Conservation (phyloP, 2,113 vertebrate species). For the Opisthocomus hoazin region DNA sequence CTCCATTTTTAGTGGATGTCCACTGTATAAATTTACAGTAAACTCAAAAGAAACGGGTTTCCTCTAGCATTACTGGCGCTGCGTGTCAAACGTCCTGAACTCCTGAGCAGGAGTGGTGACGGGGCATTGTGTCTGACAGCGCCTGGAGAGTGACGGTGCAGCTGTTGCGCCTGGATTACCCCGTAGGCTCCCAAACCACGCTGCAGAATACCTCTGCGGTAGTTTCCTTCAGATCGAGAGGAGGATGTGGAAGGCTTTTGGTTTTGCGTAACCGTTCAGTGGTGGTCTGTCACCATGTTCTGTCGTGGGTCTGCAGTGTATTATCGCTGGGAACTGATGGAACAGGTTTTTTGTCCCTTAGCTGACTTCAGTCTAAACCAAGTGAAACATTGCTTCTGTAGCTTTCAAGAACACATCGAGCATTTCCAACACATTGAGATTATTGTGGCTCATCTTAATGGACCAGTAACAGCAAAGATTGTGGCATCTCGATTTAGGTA, state of each 20-base stretch:
- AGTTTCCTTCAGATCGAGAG: neutral
- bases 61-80: neutral
- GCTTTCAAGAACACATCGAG: slow-evolving; percentile 19
- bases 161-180: neutral
- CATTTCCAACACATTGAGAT: slow-evolving; percentile 11
- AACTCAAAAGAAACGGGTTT: neutral
- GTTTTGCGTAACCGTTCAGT: neutral
- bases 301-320: neutral
- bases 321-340: neutral
- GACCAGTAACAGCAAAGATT: neutral
- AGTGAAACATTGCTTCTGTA: neutral
- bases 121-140: neutral
- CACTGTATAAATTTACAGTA: neutral
- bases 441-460: slow-evolving; percentile 17
- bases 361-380: slow-evolving; percentile 8
- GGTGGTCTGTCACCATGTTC: neutral
- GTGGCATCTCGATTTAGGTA: slow-evolving; percentile 34
- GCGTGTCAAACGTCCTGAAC: neutral
- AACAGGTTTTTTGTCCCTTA: neutral
- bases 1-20: neutral
- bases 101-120: neutral
- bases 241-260: neutral
- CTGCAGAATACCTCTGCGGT: neutral
- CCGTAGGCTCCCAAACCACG: neutral
- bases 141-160: neutral